Evolutionary conservation across 2,797 vertebrate species (phyloP).

Genomic region (Tangara arthus): DNA sequence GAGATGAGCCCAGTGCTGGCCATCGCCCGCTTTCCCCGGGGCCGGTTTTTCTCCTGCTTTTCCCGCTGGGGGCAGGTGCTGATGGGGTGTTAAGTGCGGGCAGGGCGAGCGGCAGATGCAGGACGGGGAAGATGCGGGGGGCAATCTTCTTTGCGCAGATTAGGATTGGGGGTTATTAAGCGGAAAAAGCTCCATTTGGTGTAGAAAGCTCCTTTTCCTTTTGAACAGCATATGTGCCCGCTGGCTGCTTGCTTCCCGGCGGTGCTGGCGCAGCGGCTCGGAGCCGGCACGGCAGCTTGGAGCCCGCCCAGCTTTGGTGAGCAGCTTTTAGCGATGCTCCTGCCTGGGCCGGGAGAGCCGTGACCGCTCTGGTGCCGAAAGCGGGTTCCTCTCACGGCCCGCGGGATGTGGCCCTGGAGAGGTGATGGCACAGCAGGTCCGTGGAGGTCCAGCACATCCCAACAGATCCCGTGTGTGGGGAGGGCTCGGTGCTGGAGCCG

Average conservation of each 20-base stretch:
- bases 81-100: not conserved
- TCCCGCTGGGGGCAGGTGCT: slow-evolving; percentile 16
- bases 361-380: rapidly evolving
- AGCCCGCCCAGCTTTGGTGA: not conserved
- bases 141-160: slow-evolving; percentile 28
- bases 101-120: slow-evolving; percentile 34
- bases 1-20: not conserved
- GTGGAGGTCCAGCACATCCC: rapidly evolving
- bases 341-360: not conserved
- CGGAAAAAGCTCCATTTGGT: slow-evolving; percentile 58
- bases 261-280: not conserved
- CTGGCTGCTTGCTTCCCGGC: not conserved
- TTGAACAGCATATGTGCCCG: not conserved
- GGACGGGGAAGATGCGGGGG: not conserved
- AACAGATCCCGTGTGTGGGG: not conserved
- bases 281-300: not conserved
- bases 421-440: not conserved
- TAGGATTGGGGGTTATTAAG: slow-evolving; percentile 51
- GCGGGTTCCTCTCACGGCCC: rapidly evolving
- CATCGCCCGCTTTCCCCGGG: slow-evolving; percentile 3
- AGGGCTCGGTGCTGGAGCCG: rapidly evolving
- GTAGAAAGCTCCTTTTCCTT: slow-evolving; percentile 39
- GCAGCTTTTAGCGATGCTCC: not conserved
- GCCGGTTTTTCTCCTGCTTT: slow-evolving; percentile 1
- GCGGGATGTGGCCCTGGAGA: not conserved